These are phyloP conservation scores for Allacma fusca DNA, from an alignment of 2,888 invertebrate genomes.

Conservation along the genomic window DNA sequence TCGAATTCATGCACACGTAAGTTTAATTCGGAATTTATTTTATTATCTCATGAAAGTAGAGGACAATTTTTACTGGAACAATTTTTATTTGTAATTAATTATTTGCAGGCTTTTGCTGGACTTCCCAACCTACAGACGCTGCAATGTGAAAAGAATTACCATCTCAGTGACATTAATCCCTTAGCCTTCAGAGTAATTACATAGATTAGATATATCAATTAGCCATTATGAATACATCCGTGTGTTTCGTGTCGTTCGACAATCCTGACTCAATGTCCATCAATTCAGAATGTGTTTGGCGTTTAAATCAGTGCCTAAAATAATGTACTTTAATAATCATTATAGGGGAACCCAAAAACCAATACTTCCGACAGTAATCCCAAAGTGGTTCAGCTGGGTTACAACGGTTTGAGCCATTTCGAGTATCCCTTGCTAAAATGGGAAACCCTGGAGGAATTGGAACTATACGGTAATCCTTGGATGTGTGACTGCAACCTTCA, in stretches of 20 bases:
- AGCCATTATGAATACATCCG: too few relatives aligned
- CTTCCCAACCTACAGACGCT: conserved; percentile 48
- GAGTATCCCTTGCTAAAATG: conserved; percentile 53
- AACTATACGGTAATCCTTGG: conserved; percentile 53
- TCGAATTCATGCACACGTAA: conserved; percentile 55
- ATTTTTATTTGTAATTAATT: too few relatives aligned
- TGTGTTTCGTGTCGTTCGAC: too few relatives aligned
- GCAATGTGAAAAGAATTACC: conserved; percentile 52
- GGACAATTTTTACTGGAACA: too few relatives aligned
- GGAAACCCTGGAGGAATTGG: conserved; percentile 55
- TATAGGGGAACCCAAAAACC: conserved; percentile 40
- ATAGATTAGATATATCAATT: too few relatives aligned
- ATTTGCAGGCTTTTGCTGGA: conserved; percentile 55
- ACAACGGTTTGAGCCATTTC: conserved; percentile 55
- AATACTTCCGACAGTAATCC: conserved; percentile 48
- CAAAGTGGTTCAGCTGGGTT: conserved; percentile 49
- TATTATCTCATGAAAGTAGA: too few relatives aligned
- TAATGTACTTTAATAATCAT: not conserved
- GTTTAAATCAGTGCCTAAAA: too few relatives aligned
- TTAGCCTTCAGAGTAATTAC: conserved; percentile 52
- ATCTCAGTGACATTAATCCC: conserved; percentile 48
- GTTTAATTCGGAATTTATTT: conserved; percentile 24
- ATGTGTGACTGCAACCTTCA: conserved; percentile 59
- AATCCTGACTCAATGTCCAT: too few relatives aligned
- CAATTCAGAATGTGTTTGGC: too few relatives aligned